Conservation (phyloP, 2,888 invertebrate species). For the Noctua janthina region DNA sequence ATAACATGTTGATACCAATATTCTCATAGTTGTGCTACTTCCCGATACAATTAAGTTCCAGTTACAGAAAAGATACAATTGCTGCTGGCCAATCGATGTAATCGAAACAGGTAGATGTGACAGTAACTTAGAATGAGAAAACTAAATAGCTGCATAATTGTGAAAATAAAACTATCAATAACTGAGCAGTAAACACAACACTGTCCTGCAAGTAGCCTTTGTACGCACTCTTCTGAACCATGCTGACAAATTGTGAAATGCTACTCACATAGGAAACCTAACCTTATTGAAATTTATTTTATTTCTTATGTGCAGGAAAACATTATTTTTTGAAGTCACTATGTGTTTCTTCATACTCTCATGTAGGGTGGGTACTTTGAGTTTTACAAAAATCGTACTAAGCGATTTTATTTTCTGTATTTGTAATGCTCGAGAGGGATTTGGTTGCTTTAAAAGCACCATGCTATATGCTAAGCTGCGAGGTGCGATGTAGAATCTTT, state of each 20-base stretch:
- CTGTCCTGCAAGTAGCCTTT: slow-evolving; percentile 19
- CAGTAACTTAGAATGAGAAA: not conserved
- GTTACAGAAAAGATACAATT: not conserved
- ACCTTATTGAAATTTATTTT: slow-evolving; percentile 17
- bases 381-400: not conserved
- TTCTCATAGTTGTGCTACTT: not conserved
- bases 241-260: slow-evolving; percentile 20
- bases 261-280: not conserved
- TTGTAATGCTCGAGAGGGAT: slow-evolving; percentile 17
- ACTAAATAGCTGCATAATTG: not conserved
- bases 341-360: slow-evolving; percentile 3
- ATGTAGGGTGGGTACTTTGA: not conserved
- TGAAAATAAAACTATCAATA: not conserved
- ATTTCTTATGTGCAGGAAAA: not conserved
- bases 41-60: not conserved
- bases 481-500: not conserved
- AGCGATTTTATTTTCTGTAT: slow-evolving; percentile 17
- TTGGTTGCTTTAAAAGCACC: slow-evolving; percentile 1
- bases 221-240: not conserved
- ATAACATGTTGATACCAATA: not conserved
- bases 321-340: not conserved
- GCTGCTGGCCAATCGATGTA: not conserved
- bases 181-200: not conserved
- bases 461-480: no score
- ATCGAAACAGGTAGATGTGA: not conserved